Conservation (phyloP, 1,140 invertebrate genomes). For the Rhyzopertha dominica region DNA sequence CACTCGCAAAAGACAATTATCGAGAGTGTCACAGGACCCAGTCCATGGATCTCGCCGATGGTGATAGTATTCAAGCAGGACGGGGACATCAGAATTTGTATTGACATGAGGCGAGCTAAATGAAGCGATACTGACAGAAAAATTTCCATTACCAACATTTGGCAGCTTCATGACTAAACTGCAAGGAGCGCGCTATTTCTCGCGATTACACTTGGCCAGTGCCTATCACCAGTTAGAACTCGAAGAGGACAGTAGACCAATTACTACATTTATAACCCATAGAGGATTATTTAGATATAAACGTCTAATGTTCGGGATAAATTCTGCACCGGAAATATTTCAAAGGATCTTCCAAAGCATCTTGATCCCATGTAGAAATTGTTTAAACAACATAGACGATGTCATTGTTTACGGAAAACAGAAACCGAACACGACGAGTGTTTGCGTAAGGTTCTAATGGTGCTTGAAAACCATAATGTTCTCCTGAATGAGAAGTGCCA, state of each 20-base stretch:
- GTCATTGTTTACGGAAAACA: conserved; percentile 15
- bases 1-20: conserved; percentile 26
- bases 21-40: conserved; percentile 25
- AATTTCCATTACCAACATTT: conserved; percentile 29
- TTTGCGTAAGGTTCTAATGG: conserved; percentile 11
- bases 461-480: conserved; percentile 18
- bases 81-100: conserved; percentile 33
- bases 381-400: conserved; percentile 20
- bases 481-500: conserved; percentile 34
- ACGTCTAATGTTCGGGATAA: conserved; percentile 34
- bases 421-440: conserved; percentile 16
- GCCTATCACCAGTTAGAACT: conserved; percentile 19
- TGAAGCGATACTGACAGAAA: conserved; percentile 31
- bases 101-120: conserved; percentile 35
- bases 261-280: conserved; percentile 41
- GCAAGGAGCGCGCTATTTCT: conserved; percentile 17
- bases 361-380: conserved; percentile 9
- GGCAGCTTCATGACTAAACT: conserved; percentile 27
- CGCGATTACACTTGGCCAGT: conserved; percentile 15
- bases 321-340: conserved; percentile 20
- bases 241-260: conserved; percentile 26
- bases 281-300: conserved; percentile 41
- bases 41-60: conserved; percentile 32
- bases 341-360: conserved; percentile 14
- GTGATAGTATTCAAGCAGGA: conserved; percentile 26